Conservation (phyloP, 2,797 vertebrate genomes). For the Halcyon badia region DNA sequence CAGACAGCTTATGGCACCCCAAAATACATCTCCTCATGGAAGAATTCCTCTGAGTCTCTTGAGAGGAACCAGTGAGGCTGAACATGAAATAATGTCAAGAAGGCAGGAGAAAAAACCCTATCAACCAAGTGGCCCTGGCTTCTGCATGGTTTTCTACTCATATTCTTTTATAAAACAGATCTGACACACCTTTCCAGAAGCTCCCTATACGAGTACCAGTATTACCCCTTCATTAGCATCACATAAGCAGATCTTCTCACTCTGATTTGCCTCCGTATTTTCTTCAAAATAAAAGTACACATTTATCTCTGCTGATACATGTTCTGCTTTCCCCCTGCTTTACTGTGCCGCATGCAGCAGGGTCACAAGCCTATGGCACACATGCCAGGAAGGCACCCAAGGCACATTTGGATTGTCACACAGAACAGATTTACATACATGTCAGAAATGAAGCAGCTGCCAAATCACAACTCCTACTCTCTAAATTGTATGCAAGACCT, state of each 20-base stretch:
- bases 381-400: not conserved
- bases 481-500: slow-evolving; percentile 7
- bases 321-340: not conserved
- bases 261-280: not conserved
- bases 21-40: not conserved
- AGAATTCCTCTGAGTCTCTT: not conserved
- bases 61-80: not conserved
- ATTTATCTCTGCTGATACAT: not conserved
- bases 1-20: not conserved
- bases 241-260: not conserved
- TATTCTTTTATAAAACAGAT: not conserved
- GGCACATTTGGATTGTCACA: not conserved
- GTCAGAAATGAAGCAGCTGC: not conserved
- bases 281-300: not conserved
- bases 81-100: not conserved
- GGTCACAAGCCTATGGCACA: not conserved
- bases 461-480: slow-evolving; percentile 51
- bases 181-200: not conserved
- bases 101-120: not conserved
- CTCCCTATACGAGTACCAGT: not conserved
- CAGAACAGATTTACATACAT: slow-evolving; percentile 18
- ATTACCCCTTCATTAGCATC: not conserved
- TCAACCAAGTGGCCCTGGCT: not conserved
- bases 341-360: not conserved
- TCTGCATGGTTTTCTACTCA: not conserved